These are phyloP conservation scores for Papilio polytes DNA, from an alignment of 1,140 invertebrate species.

Conservation along the genomic window DNA sequence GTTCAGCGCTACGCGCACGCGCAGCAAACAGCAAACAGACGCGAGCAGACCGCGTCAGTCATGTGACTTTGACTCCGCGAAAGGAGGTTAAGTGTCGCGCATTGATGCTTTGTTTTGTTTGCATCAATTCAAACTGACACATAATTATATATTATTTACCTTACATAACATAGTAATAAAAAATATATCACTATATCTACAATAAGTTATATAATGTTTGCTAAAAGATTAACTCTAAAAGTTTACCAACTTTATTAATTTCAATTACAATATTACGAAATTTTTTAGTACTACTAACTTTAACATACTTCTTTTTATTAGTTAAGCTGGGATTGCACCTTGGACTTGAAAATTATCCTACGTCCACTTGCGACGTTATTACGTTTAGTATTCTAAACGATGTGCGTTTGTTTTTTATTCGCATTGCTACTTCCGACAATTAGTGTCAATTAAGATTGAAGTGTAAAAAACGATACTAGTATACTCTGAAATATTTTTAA, in stretches of 20 bases:
- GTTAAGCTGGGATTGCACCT: background rate
- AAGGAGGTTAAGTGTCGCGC: conserved; percentile 22
- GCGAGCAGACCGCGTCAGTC: background rate
- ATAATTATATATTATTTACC: conserved; percentile 8
- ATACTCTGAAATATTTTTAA: too few species aligned
- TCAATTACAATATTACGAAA: too few species aligned
- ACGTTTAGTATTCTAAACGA: background rate
- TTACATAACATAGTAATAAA: too few species aligned
- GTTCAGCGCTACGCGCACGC: background rate
- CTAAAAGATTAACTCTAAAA: too few species aligned
- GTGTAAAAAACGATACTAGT: too few species aligned
- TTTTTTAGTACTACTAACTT: too few species aligned
- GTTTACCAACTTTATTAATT: too few species aligned
- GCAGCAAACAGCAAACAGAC: background rate
- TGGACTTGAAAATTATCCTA: background rate
- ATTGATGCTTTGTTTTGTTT: conserved; percentile 9
- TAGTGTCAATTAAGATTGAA: too few species aligned
- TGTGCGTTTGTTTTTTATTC: background rate
- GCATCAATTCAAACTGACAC: background rate
- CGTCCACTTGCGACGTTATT: background rate
- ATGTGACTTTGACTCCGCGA: conserved; percentile 16
- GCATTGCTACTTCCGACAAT: too few species aligned
- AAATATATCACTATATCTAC: too few species aligned
- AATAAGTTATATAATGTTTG: too few species aligned
- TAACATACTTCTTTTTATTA: too few species aligned